phyloP scores from a whole-genome alignment of 2,888 invertebrate species.

The Merodon equestris region DNA sequence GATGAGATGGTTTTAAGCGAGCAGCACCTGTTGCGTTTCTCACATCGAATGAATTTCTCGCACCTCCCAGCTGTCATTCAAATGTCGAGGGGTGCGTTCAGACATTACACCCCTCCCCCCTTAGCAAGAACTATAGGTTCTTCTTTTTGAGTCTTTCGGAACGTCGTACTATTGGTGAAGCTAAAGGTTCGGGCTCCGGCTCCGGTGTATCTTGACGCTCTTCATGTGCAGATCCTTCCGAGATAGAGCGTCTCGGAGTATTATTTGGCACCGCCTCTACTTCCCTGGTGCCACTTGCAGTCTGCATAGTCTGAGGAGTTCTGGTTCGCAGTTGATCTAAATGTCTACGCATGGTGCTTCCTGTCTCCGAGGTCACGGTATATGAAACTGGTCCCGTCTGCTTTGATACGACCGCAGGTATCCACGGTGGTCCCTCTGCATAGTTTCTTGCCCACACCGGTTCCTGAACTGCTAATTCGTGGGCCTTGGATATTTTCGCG shows the following conservation, averaged over 20 bases:
- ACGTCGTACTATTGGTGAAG: neutral
- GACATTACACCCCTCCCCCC: neutral
- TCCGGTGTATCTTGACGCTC: neutral
- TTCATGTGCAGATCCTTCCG: neutral
- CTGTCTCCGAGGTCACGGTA: neutral
- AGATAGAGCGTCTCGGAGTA: too few relatives aligned
- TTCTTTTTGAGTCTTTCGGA: neutral
- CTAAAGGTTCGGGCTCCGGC: neutral
- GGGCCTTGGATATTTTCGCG: neutral
- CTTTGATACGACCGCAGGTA: constrained; percentile 7
- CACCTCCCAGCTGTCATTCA: too few relatives aligned
- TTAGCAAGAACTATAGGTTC: neutral
- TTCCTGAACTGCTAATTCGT: neutral
- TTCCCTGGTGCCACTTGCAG: neutral
- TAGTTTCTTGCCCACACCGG: constrained; percentile 22
- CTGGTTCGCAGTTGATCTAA: constrained; percentile 12
- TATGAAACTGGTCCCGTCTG: constrained; percentile 18
- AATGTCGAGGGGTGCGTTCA: neutral
- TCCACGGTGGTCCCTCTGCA: too few relatives aligned
- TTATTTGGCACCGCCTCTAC: too few relatives aligned
- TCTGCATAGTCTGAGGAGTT: neutral
- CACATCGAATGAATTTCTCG: too few relatives aligned
- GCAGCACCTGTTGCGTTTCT: too few relatives aligned
- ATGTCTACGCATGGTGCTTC: constrained; percentile 1
- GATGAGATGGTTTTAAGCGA: too few relatives aligned